Evolutionary conservation across 2,888 invertebrate species (phyloP).

Genomic region (Oscheius sp.): DNA sequence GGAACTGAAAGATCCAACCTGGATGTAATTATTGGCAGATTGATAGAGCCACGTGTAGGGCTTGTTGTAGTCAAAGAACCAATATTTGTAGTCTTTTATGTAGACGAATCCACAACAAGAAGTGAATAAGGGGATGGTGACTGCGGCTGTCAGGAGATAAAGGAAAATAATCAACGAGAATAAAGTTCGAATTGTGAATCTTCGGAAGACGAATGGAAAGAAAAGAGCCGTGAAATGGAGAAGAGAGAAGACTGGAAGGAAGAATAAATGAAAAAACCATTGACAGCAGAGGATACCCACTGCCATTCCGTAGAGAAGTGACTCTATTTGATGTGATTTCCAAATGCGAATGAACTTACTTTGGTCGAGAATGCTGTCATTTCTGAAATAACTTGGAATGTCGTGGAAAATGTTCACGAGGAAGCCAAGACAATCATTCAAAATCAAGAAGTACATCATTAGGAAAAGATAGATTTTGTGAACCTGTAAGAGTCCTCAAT

Average conservation of each 20-base stretch:
- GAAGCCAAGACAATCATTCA: slow-evolving; percentile 2
- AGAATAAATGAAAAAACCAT: slow-evolving; percentile 26
- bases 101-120: slow-evolving; percentile 28
- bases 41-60: slow-evolving; percentile 23
- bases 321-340: neutral
- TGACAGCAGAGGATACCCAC: neutral
- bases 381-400: slow-evolving; percentile 19
- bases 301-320: neutral
- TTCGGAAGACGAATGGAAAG: slow-evolving; percentile 17
- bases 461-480: slow-evolving; percentile 14
- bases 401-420: slow-evolving; percentile 10
- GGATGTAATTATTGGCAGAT: slow-evolving; percentile 7
- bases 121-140: slow-evolving; percentile 25
- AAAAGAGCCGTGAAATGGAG: slow-evolving; percentile 28
- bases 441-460: slow-evolving; percentile 7
- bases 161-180: neutral
- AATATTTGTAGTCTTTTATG: neutral
- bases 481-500: slow-evolving; percentile 5
- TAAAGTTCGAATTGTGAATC: neutral
- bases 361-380: neutral
- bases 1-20: neutral
- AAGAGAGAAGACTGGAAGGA: slow-evolving; percentile 24
- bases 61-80: slow-evolving; percentile 25
- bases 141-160: slow-evolving; percentile 17
- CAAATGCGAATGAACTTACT: neutral